Percentiles rank a stretch among this genome's conserved stretches.
phyloP scores from a whole-genome alignment of 1,140 invertebrate genomes.

The Meloidogyne hapla region DNA sequence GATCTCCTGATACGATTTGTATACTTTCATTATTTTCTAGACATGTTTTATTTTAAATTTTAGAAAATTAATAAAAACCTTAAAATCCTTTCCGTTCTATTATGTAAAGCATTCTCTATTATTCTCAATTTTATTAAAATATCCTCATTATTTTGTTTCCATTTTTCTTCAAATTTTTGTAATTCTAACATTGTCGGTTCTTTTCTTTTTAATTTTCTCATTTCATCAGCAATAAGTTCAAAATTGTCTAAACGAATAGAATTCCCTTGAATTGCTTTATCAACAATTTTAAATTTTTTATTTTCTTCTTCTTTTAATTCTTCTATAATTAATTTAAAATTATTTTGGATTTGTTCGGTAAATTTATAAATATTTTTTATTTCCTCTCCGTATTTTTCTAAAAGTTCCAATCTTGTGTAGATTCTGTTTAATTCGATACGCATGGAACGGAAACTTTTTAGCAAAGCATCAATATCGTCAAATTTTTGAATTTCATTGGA shows the following conservation, averaged over 20 bases:
- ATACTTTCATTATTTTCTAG: no score
- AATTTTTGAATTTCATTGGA: background rate
- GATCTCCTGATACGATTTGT: no score
- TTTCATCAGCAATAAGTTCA: background rate
- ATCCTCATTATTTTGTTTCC: background rate
- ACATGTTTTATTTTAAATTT: no score
- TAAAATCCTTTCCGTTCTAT: conserved; percentile 1
- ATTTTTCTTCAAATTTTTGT: background rate
- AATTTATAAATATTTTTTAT: background rate
- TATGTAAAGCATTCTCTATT: background rate
- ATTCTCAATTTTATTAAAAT: background rate
- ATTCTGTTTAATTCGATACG: background rate
- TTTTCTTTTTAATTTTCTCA: background rate
- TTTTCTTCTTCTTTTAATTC: background rate
- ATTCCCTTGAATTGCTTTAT: background rate
- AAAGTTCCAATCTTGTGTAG: background rate
- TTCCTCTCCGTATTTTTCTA: conserved; percentile 6
- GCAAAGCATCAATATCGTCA: background rate
- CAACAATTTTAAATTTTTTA: conserved; percentile 1
- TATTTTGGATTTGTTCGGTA: background rate
- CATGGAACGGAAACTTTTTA: background rate
- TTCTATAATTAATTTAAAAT: background rate
- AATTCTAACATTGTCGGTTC: background rate
- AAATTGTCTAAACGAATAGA: background rate
- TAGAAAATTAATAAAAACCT: background rate